Percentiles rank a stretch among this genome's conserved stretches.
These are phyloP conservation scores for Yoshiicerus persimilis DNA, from an alignment of 1,140 invertebrate genomes.

Conservation along the genomic window DNA sequence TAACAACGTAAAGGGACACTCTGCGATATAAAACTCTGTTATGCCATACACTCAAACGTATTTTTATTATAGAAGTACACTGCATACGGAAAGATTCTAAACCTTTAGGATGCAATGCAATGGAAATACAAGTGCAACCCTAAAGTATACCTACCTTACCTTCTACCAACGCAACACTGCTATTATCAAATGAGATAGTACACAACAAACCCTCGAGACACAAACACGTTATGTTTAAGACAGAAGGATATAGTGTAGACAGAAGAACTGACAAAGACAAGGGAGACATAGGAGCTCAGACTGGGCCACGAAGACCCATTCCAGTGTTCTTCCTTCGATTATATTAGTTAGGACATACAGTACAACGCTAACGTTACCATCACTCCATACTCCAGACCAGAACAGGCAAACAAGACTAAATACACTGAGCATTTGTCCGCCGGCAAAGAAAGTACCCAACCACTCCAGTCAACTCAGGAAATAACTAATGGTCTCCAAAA, in stretches of 20 bases:
- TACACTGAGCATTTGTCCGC: background rate
- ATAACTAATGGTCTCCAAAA: constrained; percentile 31
- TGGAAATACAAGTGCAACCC: background rate
- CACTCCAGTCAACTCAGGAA: constrained; percentile 26
- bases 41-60: background rate
- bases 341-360: background rate
- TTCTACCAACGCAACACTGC: too few species aligned
- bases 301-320: background rate
- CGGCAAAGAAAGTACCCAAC: constrained; percentile 23
- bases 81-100: background rate
- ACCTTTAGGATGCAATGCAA: background rate
- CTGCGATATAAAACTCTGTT: background rate
- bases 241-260: background rate
- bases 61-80: background rate
- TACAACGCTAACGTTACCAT: background rate
- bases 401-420: background rate
- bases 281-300: background rate
- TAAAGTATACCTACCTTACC: too few species aligned
- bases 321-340: background rate
- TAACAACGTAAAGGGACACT: background rate
- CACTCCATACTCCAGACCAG: background rate
- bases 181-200: too few species aligned
- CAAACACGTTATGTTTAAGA: background rate
- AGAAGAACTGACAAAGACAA: background rate
- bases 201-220: background rate